These are phyloP conservation scores for Gambusia affinis DNA, from an alignment of 2,113 vertebrate genomes.

Conservation along the genomic window DNA sequence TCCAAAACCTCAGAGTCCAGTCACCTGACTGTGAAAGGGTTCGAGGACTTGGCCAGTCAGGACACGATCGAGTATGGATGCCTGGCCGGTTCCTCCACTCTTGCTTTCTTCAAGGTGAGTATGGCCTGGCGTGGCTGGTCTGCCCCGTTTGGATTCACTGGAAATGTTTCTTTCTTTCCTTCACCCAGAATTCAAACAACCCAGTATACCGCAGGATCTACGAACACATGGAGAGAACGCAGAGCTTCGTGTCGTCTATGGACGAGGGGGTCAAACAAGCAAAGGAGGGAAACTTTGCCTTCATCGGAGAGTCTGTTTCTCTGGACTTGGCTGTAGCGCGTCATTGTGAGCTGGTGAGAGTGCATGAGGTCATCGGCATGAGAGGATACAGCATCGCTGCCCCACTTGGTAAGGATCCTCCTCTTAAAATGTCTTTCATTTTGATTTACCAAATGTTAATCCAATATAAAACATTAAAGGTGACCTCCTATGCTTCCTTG, in stretches of 20 bases:
- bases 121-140: not conserved
- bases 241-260: constrained; percentile 84
- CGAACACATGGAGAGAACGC: constrained; percentile 86
- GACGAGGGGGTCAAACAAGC: constrained; percentile 84
- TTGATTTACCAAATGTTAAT: not conserved
- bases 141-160: not conserved
- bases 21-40: constrained; percentile 81
- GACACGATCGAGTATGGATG: constrained; percentile 86
- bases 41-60: constrained; percentile 89
- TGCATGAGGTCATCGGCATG: constrained; percentile 84
- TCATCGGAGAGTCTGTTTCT: constrained; percentile 89
- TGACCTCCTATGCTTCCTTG: too few relatives aligned
- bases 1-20: constrained; percentile 73
- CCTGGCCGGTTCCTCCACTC: constrained; percentile 83
- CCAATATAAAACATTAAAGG: too few relatives aligned
- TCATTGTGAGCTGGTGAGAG: constrained; percentile 85
- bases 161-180: constrained; percentile 6
- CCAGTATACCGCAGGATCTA: constrained; percentile 85
- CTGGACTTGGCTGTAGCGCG: constrained; percentile 84
- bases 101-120: constrained; percentile 87
- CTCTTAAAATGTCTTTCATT: not conserved
- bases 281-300: constrained; percentile 84
- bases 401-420: constrained; percentile 72
- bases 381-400: constrained; percentile 88
- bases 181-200: constrained; percentile 86